These are phyloP conservation scores for Margaritifera margaritifera DNA, from an alignment of 2,888 invertebrate genomes.

Conservation along the genomic window DNA sequence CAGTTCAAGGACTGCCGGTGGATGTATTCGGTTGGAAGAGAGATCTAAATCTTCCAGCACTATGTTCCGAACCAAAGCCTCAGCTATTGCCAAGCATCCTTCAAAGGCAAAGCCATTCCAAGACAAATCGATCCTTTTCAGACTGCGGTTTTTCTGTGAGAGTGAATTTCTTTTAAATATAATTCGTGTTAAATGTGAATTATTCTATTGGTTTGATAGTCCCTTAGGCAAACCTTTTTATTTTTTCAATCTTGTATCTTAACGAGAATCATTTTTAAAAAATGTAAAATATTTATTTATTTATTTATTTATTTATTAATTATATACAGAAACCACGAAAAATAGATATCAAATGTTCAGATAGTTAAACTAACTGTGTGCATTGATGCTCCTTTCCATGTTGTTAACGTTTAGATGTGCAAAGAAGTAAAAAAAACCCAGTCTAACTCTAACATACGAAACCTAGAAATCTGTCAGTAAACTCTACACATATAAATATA, in stretches of 20 bases:
- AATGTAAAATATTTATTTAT: too few species aligned
- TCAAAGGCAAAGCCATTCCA: slow-evolving; percentile 70
- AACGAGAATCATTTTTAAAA: too few species aligned
- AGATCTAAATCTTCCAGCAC: slow-evolving; percentile 56
- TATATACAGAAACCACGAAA: too few species aligned
- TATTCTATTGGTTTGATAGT: background rate
- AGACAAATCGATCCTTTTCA: slow-evolving; percentile 58
- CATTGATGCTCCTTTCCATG: too few species aligned
- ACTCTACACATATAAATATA: too few species aligned
- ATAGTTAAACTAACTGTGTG: too few species aligned
- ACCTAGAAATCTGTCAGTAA: too few species aligned
- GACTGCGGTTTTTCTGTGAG: slow-evolving; percentile 47
- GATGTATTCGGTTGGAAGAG: slow-evolving; percentile 61
- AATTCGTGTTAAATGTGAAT: background rate
- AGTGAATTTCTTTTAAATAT: background rate
- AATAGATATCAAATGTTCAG: too few species aligned
- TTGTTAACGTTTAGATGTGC: too few species aligned
- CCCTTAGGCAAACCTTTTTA: background rate
- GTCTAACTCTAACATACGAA: too few species aligned
- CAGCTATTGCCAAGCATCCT: slow-evolving; percentile 61
- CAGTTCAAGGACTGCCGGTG: slow-evolving; percentile 60
- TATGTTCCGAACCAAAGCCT: slow-evolving; percentile 52
- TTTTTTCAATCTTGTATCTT: background rate
- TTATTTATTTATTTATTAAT: too few species aligned
- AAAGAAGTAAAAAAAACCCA: too few species aligned